Base-by-base conservation (phyloP, 2,797 vertebrate species). In the Coranthus polyacanthus region DNA sequence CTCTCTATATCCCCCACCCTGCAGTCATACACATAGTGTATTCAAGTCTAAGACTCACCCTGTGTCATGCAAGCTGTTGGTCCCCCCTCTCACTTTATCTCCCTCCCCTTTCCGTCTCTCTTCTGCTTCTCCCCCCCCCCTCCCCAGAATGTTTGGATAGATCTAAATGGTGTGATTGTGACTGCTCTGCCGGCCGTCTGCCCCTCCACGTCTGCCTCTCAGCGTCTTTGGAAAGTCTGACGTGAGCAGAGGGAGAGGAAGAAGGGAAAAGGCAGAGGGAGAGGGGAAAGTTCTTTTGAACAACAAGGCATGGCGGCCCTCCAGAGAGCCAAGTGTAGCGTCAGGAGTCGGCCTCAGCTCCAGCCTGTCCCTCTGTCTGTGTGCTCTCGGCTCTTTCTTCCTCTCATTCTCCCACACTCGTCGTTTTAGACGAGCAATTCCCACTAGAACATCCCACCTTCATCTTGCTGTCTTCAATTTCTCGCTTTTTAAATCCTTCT, bases 101-200 rank as follows among this genome's bases (percentile, higher is more conserved):
- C 65, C 74, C 81, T 78, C 83, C 83, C 74, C 68, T 66, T 81
- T 42, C 67, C 74, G 45, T 63, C 81, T 68, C 72, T 79, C 74
- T 26, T 69, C 78, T 73, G 62, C 38, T 34, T 26, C 46, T 26
- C 46, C 68, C 53, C 68, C 53, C 59, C 10, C 59, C 58, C 58
- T 52, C 67, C 58, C 56, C 77, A 81, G 86, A 85, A 91, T 93
- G 84, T 92, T 92, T 91, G 90, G 90, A 92, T 90, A 90, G 86
- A 92, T 93, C 84, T 92, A 93, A 94, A 94, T 94, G 92, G 92
- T 89, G 88, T 88, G 88, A 94, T 93, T 93, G 93, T 94, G 90
- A 83, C 81, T 84, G 87, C 85, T 86, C 83, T 80, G 84, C 72
- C 81, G 82, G 85, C 79, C 82, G 89, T 89, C 89, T 83, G 76